Base-by-base conservation (phyloP, 2,797 vertebrate species). In the Peromyscus aztecus region DNA sequence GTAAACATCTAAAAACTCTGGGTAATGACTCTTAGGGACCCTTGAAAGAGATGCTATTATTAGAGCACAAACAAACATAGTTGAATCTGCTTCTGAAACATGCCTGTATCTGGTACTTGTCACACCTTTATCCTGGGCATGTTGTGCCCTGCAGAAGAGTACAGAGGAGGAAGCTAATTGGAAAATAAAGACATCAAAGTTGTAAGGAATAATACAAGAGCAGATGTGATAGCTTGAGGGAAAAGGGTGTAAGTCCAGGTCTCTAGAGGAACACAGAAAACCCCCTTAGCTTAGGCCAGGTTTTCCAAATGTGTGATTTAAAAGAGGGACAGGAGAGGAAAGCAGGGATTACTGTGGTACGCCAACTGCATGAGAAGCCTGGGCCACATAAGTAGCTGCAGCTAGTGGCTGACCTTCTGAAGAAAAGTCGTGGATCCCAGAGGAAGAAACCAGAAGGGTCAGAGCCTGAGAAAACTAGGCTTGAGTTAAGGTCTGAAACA, bases 41-140 rank as follows among this genome's bases (percentile, higher is more conserved):
- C 77, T 5, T 87, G 73, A 91, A 91, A 96, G 14, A 89, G 65
- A 88, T 49, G 37, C 6, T 89, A 21, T 83, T 23, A 71, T 49
- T 73, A 43, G 14, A 77, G 59, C 29, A 83, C 14, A 90, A 91
- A 82, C n/a, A 95, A 73, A 37, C 69, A 80, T 93, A 90, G 83
- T 46, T 91, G 89, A 90, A 84, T 89, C 11, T 82, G 71, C 67
- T 94, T 97, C 63, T 95, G 29, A 91, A 93, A 92, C 55, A 6
- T 81, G 37, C 29, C 17, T 67, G 82, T 43, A 82, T 82, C 49
- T 63, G 13, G 76, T 24, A 87, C 14, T 88, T 21, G 46, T 13
- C 10, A 13, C 84, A 61, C 27, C 49, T 67, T 77, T 12, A 52
- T 4, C 23, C 16, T 55, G 14, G 87, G 55, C 2, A 29, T 17